phyloP scores from a whole-genome alignment of 2,113 vertebrate genomes.

The Ameiurus melas region DNA sequence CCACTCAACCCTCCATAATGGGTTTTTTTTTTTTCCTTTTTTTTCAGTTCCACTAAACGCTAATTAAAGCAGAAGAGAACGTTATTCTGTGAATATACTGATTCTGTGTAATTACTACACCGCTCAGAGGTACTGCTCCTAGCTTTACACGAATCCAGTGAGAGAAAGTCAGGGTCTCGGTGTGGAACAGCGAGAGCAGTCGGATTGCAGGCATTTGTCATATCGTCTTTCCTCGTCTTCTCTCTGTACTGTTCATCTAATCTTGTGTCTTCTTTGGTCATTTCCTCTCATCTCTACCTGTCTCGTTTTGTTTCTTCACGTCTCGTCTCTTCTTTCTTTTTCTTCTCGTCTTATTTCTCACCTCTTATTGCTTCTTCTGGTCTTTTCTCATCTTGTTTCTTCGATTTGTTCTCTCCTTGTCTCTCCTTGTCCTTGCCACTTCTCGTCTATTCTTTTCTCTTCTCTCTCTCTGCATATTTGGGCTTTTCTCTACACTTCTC shows the following conservation, averaged over 20 bases:
- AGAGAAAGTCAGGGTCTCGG: background rate
- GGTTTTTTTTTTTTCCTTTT: background rate
- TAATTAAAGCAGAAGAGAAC: background rate
- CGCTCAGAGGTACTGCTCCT: background rate
- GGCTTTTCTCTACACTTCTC: background rate
- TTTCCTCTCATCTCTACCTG: background rate
- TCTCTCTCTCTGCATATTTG: too few species aligned
- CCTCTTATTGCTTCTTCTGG: background rate
- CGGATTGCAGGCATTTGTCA: background rate
- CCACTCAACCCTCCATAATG: background rate
- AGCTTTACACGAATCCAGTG: background rate
- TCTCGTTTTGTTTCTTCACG: background rate
- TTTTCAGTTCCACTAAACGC: background rate
- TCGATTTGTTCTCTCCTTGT: background rate
- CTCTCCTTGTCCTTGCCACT: background rate
- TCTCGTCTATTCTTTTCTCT: background rate
- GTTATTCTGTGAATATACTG: background rate
- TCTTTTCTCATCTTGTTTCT: background rate
- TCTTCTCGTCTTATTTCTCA: background rate
- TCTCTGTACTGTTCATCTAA: background rate
- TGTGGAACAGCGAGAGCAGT: background rate
- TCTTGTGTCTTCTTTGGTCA: too few species aligned
- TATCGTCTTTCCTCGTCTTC: background rate
- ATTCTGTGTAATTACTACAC: background rate
- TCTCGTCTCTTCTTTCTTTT: background rate